Conservation (phyloP, 2,888 invertebrate species). For the Drosophila emarginata region DNA sequence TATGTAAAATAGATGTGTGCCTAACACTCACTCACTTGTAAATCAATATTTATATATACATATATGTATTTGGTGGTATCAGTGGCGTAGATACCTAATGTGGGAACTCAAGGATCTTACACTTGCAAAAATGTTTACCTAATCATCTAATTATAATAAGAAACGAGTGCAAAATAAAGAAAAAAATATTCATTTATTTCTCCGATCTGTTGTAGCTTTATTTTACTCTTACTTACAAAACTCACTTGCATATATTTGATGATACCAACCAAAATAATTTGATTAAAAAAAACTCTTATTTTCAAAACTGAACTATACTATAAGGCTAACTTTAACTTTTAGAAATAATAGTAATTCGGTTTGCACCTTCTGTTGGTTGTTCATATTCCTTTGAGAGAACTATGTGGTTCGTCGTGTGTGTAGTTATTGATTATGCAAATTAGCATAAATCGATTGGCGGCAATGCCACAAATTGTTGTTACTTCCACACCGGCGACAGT, state of each 20-base stretch:
- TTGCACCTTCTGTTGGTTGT: background rate
- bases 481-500: conserved; percentile 48
- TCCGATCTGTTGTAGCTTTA: no score
- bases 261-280: background rate
- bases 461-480: conserved; percentile 57
- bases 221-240: no score
- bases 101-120: background rate
- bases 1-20: conserved; percentile 52
- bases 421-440: conserved; percentile 76
- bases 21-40: conserved; percentile 17
- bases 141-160: background rate
- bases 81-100: background rate
- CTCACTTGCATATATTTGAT: no score
- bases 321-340: background rate
- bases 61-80: conserved; percentile 10
- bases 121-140: background rate
- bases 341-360: background rate
- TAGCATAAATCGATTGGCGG: conserved; percentile 72
- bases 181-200: no score
- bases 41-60: conserved; percentile 9
- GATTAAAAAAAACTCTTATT: background rate
- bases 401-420: no score
- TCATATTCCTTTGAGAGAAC: background rate
- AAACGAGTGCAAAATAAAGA: no score
- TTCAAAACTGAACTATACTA: background rate